These are phyloP conservation scores for Ophiodon elongatus DNA, from an alignment of 2,113 vertebrate genomes.

Conservation along the genomic window DNA sequence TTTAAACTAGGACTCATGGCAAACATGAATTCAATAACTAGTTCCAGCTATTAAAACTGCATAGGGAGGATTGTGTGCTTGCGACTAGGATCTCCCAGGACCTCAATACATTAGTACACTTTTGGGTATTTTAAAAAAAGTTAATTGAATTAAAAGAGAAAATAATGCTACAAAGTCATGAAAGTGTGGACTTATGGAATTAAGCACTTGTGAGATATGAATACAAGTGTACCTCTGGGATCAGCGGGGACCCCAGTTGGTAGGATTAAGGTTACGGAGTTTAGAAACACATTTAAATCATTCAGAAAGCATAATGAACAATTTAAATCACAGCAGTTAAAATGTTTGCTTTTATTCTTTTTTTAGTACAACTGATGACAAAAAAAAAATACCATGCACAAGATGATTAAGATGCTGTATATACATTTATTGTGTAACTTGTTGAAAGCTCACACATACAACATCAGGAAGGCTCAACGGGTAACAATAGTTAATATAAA, in stretches of 20 bases:
- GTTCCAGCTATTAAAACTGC: background rate
- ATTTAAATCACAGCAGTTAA: background rate
- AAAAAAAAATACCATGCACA: constrained; percentile 12
- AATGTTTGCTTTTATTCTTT: background rate
- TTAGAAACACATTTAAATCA: background rate
- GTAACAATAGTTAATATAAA: constrained; percentile 48
- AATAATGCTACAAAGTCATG: background rate
- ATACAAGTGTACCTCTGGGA: background rate
- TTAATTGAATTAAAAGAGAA: background rate
- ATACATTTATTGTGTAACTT: constrained; percentile 76
- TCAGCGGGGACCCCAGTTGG: background rate
- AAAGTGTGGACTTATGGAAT: background rate
- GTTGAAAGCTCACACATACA: constrained; percentile 67
- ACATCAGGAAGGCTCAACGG: constrained; percentile 65
- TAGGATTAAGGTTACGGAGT: background rate
- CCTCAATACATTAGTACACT: background rate
- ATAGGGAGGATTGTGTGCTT: background rate
- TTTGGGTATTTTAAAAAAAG: background rate
- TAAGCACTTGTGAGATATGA: background rate
- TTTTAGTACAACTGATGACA: constrained; percentile 6
- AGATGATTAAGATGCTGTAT: constrained; percentile 54
- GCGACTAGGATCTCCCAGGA: background rate
- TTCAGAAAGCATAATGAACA: background rate
- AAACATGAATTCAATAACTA: background rate
- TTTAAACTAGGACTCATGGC: background rate